Percentiles rank a stretch among this genome's conserved stretches.
Conservation (phyloP, 2,888 invertebrate genomes). For the Oligia latruncula region DNA sequence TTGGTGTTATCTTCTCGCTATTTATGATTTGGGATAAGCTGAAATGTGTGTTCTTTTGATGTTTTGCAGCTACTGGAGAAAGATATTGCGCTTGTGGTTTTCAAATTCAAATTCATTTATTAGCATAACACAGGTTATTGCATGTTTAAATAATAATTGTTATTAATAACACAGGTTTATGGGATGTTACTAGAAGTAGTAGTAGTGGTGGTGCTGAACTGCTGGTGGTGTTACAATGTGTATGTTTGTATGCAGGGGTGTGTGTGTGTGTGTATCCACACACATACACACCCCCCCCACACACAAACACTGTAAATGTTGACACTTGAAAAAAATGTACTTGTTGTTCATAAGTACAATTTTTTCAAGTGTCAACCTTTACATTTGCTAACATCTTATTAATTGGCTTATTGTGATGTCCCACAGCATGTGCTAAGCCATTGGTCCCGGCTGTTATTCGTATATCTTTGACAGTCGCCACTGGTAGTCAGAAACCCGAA, state of each 20-base stretch:
- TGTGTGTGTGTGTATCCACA: too few species aligned
- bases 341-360: too few species aligned
- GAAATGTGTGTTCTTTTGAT: slow-evolving; percentile 1
- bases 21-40: slow-evolving; percentile 56
- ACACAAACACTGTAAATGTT: not conserved
- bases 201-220: too few species aligned
- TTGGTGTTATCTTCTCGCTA: slow-evolving; percentile 56
- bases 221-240: too few species aligned
- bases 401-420: not conserved
- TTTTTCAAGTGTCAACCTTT: too few species aligned
- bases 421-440: not conserved
- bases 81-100: not conserved
- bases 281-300: too few species aligned
- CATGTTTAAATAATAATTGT: not conserved
- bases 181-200: too few species aligned
- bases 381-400: too few species aligned
- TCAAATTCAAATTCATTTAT: not conserved
- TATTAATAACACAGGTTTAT: not conserved
- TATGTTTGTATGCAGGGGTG: too few species aligned
- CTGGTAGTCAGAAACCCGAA: not conserved
- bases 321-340: not conserved
- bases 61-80: slow-evolving; percentile 16
- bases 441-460: not conserved
- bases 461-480: not conserved
- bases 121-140: not conserved